Conservation (phyloP, 2,113 vertebrate species). For the Acanthisitta chloris region DNA sequence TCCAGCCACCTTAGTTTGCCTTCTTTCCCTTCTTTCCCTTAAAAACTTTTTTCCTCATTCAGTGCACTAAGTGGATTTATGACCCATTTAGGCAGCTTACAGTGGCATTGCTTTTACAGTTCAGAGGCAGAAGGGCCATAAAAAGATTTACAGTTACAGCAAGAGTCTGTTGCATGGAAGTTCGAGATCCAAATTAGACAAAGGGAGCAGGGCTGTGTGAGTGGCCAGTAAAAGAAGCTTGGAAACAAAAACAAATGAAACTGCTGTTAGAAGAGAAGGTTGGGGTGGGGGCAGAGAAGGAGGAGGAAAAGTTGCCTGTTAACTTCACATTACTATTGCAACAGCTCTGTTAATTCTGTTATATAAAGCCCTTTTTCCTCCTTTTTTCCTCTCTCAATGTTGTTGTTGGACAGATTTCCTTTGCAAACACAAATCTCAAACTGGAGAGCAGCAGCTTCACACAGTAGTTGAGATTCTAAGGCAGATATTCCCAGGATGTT, state of each 20-base stretch:
- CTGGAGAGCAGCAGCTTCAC: conserved; percentile 46
- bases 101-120: conserved; percentile 59
- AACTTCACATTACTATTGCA: conserved; percentile 30
- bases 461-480: conserved; percentile 63
- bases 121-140: conserved; percentile 55
- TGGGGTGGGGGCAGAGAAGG: background rate
- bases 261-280: background rate
- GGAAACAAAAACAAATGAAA: conserved; percentile 64
- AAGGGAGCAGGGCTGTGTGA: background rate
- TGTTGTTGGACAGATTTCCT: conserved; percentile 65
- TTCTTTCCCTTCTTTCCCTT: background rate
- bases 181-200: conserved; percentile 58
- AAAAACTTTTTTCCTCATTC: conserved; percentile 39
- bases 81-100: conserved; percentile 53
- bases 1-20: conserved; percentile 38
- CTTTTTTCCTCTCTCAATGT: background rate
- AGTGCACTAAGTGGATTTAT: conserved; percentile 50
- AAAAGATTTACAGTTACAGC: conserved; percentile 65
- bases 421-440: conserved; percentile 53
- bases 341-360: conserved; percentile 56
- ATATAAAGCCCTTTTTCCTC: conserved; percentile 51
- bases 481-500: conserved; percentile 62
- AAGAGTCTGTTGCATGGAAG: conserved; percentile 38
- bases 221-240: conserved; percentile 53
- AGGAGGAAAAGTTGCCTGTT: conserved; percentile 18